A percentile compares a stretch with the other conserved stretches of the same genome.
Evolutionary conservation across 1,140 invertebrate genomes (phyloP).

Genomic region (fruit fly (Drosophila melanogaster)): DNA sequence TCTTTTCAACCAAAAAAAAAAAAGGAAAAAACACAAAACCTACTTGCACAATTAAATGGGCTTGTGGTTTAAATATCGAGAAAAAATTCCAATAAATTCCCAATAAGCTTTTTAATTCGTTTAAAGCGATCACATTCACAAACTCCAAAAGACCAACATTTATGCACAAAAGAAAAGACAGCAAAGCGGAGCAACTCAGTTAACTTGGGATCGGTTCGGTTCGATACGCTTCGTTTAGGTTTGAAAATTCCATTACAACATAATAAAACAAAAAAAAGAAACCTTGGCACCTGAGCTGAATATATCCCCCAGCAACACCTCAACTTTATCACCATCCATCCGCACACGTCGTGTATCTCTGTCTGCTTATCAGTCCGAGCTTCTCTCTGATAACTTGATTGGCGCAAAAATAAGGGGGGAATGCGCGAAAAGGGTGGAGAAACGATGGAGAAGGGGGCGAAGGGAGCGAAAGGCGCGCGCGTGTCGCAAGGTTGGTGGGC

Average conservation of each 20-base stretch:
- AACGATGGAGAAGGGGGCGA: not conserved
- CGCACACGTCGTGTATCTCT: constrained; percentile 13
- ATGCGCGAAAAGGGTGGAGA: not conserved
- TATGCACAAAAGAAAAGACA: not conserved
- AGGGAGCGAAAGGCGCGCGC: constrained; percentile 7
- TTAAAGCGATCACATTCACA: not conserved
- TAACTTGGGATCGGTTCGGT: constrained; percentile 30
- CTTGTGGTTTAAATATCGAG: constrained; percentile 1
- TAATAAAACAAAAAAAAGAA: constrained; percentile 3
- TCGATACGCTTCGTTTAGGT: constrained; percentile 40
- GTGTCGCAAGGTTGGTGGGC: constrained; percentile 30
- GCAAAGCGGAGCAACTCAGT: constrained; percentile 8
- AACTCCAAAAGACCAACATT: not conserved
- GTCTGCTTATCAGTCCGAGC: constrained; percentile 16
- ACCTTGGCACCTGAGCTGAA: constrained; percentile 17
- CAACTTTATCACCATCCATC: constrained; percentile 26
- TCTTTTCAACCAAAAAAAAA: not conserved
- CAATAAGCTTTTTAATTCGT: not conserved
- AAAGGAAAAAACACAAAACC: not conserved
- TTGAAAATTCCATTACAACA: constrained; percentile 24
- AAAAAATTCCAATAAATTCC: not conserved
- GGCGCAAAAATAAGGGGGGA: constrained; percentile 1
- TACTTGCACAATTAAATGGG: not conserved
- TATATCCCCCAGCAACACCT: constrained; percentile 12
- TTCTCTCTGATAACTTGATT: constrained; percentile 28